phyloP scores from a whole-genome alignment of 2,888 invertebrate genomes.

The Patella caerulea region DNA sequence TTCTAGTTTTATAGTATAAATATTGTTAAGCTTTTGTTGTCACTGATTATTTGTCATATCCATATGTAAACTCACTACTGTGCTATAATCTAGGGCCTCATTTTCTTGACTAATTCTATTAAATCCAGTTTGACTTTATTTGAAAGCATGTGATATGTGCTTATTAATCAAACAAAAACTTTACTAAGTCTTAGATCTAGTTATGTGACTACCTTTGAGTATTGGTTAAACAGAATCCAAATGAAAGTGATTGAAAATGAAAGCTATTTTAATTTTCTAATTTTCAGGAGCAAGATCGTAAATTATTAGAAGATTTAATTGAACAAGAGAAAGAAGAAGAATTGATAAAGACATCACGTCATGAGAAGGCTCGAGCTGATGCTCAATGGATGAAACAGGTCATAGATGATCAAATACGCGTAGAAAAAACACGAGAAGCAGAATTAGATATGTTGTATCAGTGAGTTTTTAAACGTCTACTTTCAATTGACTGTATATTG shows the following conservation, averaged over 20 bases:
- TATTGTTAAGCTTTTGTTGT: no score
- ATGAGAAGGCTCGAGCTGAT: conserved; percentile 67
- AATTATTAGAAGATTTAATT: conserved; percentile 61
- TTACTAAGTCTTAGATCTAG: no score
- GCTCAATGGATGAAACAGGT: conserved; percentile 71
- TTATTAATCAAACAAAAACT: no score
- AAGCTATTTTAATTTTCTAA: background rate
- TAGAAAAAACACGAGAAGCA: conserved; percentile 70
- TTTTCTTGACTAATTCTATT: no score
- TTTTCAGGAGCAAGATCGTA: conserved; percentile 64
- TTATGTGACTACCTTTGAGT: background rate
- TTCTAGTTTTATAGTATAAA: background rate
- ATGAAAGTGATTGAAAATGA: background rate
- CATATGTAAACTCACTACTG: no score
- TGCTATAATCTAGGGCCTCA: no score
- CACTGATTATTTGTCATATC: no score
- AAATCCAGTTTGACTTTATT: no score
- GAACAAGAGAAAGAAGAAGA: conserved; percentile 62
- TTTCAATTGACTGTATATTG: background rate
- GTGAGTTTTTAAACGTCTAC: conserved; percentile 51
- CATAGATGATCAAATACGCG: conserved; percentile 69
- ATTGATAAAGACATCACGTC: conserved; percentile 58
- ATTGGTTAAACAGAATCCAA: no score
- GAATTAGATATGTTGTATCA: conserved; percentile 70
- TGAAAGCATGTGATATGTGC: no score